Percentiles rank a stretch among this genome's conserved stretches.
These are phyloP conservation scores for Agonopterix arenella DNA, from an alignment of 2,888 invertebrate species.

Conservation along the genomic window DNA sequence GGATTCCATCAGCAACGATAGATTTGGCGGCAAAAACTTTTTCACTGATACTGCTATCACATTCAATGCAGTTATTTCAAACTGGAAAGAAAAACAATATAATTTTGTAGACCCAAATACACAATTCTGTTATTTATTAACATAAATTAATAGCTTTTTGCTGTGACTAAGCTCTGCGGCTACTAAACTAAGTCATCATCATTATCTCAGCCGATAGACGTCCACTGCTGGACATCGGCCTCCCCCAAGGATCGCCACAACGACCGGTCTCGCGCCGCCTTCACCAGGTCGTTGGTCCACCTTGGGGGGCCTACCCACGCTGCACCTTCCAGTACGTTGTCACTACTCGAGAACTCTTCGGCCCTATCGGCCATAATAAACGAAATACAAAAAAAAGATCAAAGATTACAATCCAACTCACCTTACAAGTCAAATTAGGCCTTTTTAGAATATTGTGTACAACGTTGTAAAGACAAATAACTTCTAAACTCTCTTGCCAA, in stretches of 20 bases:
- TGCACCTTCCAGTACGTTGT: too few species aligned
- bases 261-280: too few species aligned
- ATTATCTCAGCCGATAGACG: neutral
- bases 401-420: slow-evolving; percentile 18
- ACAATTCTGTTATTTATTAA: too few species aligned
- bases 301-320: too few species aligned
- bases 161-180: too few species aligned
- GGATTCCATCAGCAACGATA: slow-evolving; percentile 83
- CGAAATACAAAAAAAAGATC: too few species aligned
- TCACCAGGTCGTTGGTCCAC: too few species aligned
- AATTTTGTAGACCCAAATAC: neutral
- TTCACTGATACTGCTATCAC: slow-evolving; percentile 82
- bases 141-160: too few species aligned
- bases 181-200: neutral
- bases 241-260: too few species aligned
- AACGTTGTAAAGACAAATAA: slow-evolving; percentile 77
- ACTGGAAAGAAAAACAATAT: slow-evolving; percentile 54
- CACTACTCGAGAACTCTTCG: too few species aligned
- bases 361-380: too few species aligned
- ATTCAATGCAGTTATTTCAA: slow-evolving; percentile 82
- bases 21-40: slow-evolving; percentile 86
- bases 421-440: slow-evolving; percentile 55
- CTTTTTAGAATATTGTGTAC: slow-evolving; percentile 54
- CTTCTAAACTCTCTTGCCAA: slow-evolving; percentile 88
- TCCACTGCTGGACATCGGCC: too few species aligned